Percentiles rank a stretch among this genome's conserved stretches.
Conservation (phyloP, 2,113 vertebrate species). For the Pristiophorus japonicus region DNA sequence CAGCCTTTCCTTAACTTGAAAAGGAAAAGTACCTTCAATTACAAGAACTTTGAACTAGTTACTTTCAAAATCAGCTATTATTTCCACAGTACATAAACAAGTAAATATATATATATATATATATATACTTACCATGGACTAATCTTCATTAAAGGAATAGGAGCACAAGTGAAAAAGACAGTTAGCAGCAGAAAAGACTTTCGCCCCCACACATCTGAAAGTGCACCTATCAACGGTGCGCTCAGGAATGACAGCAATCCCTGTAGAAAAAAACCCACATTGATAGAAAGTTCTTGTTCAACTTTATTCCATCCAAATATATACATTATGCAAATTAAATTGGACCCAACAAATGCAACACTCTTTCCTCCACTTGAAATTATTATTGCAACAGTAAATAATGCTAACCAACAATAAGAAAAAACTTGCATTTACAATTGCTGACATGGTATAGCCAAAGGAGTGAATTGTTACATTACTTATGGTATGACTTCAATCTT, state of each 20-base stretch:
- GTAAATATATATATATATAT: too few species aligned
- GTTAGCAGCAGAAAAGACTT: conserved; percentile 83
- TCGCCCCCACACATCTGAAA: conserved; percentile 81
- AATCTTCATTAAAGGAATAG: conserved; percentile 83
- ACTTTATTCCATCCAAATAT: background rate
- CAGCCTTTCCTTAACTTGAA: background rate
- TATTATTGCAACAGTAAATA: background rate
- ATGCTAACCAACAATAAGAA: background rate
- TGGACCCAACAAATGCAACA: background rate
- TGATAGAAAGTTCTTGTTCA: background rate
- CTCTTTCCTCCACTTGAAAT: background rate
- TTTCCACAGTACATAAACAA: background rate
- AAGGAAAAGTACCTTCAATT: background rate
- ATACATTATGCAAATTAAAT: background rate
- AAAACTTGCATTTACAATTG: background rate
- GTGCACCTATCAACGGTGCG: conserved; percentile 77
- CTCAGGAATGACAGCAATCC: conserved; percentile 78
- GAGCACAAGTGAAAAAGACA: conserved; percentile 81
- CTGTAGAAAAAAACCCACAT: conserved; percentile 48
- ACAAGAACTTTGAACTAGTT: background rate
- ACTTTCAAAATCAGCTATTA: background rate
- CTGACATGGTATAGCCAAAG: background rate
- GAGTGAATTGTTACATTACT: background rate
- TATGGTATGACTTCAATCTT: background rate
- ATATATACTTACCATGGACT: conserved; percentile 69